phyloP scores from a whole-genome alignment of 2,888 invertebrate genomes.

The Melipona bicolor region DNA sequence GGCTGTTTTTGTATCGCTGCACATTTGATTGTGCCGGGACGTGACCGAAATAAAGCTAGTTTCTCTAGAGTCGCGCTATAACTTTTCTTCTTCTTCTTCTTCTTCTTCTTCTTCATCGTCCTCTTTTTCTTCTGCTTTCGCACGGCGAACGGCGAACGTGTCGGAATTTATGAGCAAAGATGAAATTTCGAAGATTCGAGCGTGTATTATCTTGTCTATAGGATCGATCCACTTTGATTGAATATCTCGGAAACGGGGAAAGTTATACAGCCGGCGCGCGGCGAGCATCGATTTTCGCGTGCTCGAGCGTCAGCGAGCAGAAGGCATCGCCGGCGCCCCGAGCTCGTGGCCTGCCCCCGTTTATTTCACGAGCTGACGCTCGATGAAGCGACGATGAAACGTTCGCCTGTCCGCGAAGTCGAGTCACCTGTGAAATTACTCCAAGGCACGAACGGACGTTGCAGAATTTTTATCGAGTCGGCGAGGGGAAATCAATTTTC shows the following conservation, averaged over 20 bases:
- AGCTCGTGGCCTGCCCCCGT: too few species aligned
- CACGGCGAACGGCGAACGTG: neutral
- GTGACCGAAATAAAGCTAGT: slow-evolving; percentile 70
- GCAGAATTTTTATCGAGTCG: slow-evolving; percentile 38
- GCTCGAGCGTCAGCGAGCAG: neutral
- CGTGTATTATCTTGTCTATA: neutral
- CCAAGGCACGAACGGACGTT: slow-evolving; percentile 12
- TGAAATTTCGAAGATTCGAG: neutral
- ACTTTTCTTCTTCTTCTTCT: neutral
- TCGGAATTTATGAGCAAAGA: neutral
- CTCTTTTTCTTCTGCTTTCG: too few species aligned
- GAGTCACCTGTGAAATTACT: slow-evolving; percentile 53
- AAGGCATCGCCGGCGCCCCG: neutral
- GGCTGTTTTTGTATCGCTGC: slow-evolving; percentile 65
- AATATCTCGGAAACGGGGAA: neutral
- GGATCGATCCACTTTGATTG: neutral
- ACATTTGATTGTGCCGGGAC: slow-evolving; percentile 68
- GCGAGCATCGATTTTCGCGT: slow-evolving; percentile 24
- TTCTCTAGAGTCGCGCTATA: slow-evolving; percentile 22
- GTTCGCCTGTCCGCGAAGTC: slow-evolving; percentile 31
- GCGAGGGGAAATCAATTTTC: slow-evolving; percentile 23
- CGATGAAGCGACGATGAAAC: slow-evolving; percentile 45
- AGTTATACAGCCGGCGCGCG: neutral
- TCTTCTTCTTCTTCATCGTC: too few species aligned
- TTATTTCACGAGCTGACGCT: neutral